Evolutionary conservation across 2,888 invertebrate species (phyloP), one percentile per base, ranked within the genome.

Genomic region (Gymnoscelis rufifasciata): DNA sequence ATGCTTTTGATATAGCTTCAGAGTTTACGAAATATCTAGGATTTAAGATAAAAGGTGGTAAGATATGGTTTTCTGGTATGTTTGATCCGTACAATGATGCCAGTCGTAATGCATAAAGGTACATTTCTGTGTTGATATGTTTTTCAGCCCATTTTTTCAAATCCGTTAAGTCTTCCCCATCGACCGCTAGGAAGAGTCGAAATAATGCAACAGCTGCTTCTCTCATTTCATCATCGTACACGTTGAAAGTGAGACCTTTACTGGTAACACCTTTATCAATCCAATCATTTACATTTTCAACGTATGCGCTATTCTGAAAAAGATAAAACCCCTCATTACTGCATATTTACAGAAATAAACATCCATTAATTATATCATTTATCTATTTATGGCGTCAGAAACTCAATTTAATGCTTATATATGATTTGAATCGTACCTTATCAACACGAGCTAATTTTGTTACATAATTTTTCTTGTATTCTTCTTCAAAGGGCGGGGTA

Each of bases 11-110:
- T 26, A 87, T 73, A 0, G 77, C 69, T 65, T 86, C 86, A 27
- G 74, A 64, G 26, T 83, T 86, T 0, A 86, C 64, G 38, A 79
- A 88, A 51, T 71, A 79, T 45, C 82, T 73, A 1, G 87, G 86
- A 47, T 89, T 88, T 27, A 75, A 67, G 46, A 90, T 80, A 56
- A 89, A 90, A 1, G 84, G 82, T 15, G 90, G 90, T 10, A 64
- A 60, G 10, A 60, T 57, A 33, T 60, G 54, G 19, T 60, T 58
- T 8, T 58, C 56, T n/a, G 54, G 48, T 35, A 57, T 56, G 44
- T 74, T 76, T 31, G 68, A 65, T 29, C 71, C 73, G 56, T 84
- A 88, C n/a, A 87, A 56, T 27, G 78, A 72, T 10, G 81, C 74
- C n/a, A 88, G 59, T 41, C 80, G 78, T 40, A 74, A 65, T 1